Evolutionary conservation across 2,113 vertebrate genomes (phyloP), one percentile per base, ranked within the genome.

Genomic region (Actenoides hombroni): DNA sequence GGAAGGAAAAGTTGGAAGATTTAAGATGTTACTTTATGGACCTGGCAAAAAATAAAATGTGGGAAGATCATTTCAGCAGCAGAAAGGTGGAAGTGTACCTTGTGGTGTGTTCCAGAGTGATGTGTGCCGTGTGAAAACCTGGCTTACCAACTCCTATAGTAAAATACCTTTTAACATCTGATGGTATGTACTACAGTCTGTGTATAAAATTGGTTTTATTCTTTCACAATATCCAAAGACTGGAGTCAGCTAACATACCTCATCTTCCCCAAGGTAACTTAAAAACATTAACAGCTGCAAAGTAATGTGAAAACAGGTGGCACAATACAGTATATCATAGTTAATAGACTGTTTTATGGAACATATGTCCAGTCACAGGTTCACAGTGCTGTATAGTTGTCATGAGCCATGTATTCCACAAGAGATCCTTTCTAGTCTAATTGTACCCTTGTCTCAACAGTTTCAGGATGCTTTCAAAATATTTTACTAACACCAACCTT

Each of bases 221-320:
- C 25, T 84, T 79, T 51, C 53, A 48, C 8, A 60, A 23, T 71
- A 71, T 82, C 17, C 42, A 75, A 83, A 68, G 25, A 24, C 0
- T 0, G 1, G 13, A 74, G 13, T 42, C 19, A 60, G n/a, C 24
- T 64, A 44, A 39, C 12, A 46, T 26, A 35, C 11, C 5, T 92
- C n/a, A 44, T 28, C 18, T 63, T 86, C 51, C 48, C 53, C 17
- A 48, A 71, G 61, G 60, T 85, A 95, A 39, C 48, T 20, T 84
- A 70, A 78, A 42, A 46, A 46, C 26, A 44, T 31, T 71, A 79
- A 76, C 73, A 95, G 39, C 73, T 91, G 77, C 29, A 69, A 14
- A 84, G 39, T 31, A 91, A 68, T 61, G 63, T 35, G 65, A 88
- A 91, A 92, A 49, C 92, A 97, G 86, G 83, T 91, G 88, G 23